These are phyloP conservation scores for Heliothis subflexa DNA, from an alignment of 1,140 invertebrate species.

Conservation along the genomic window DNA sequence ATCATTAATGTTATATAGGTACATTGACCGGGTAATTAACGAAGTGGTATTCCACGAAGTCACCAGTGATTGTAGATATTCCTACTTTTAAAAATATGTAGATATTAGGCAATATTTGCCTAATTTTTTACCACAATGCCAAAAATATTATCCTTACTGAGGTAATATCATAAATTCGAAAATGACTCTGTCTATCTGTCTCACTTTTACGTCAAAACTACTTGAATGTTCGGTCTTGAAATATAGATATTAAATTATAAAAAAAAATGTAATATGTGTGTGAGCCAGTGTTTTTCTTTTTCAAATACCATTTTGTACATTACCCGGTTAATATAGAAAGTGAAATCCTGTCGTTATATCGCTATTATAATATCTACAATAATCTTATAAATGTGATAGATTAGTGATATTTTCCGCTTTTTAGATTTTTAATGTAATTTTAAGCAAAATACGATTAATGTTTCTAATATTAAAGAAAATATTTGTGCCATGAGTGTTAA, in stretches of 20 bases:
- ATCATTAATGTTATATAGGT: neutral
- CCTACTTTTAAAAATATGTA: neutral
- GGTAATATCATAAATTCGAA: neutral
- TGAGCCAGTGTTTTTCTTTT: neutral
- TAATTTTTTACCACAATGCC: neutral
- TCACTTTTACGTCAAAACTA: too few species aligned
- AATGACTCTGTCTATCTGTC: too few species aligned
- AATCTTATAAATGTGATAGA: constrained; percentile 42
- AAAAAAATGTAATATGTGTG: too few species aligned
- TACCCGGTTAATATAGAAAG: constrained; percentile 9
- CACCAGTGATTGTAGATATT: neutral
- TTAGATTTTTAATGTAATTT: constrained; percentile 16
- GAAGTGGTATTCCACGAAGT: neutral
- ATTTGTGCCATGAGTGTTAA: constrained; percentile 12
- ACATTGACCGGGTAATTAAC: neutral
- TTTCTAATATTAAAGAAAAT: neutral
- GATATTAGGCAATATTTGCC: neutral
- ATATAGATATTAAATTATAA: too few species aligned
- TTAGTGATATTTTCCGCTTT: constrained; percentile 47
- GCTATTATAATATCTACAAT: neutral
- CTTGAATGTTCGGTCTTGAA: too few species aligned
- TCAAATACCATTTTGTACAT: neutral
- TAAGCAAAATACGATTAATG: neutral
- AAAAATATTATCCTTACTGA: neutral
- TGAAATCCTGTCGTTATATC: constrained; percentile 11